Evolutionary conservation across 2,888 invertebrate genomes (phyloP), one percentile per base, ranked within the genome.

Genomic region (Antheraea yamamai): DNA sequence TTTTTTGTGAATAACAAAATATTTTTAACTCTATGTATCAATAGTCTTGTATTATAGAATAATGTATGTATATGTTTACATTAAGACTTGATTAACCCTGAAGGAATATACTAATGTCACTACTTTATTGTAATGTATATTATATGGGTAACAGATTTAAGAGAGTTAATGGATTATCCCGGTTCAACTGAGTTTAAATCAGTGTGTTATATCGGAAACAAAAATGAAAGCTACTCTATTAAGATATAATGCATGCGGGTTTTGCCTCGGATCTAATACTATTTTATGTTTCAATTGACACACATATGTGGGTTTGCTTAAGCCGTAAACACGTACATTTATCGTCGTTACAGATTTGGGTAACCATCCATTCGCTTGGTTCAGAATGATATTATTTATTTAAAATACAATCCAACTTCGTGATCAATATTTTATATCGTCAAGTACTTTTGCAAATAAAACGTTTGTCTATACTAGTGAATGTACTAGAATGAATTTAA

Each of bases 241-340:
- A 51, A 66, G 68, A 23, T 74, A 68, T 64, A 74, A 64, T 66
- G 30, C 74, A 74, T 74, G 74, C 52, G 47, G 51, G 66, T 74
- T 66, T 74, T 66, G 51, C 47, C 51, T 68, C 23, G 26, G 73
- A 64, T 39, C 23, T 51, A 26, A 66, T 16, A 51, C 74, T 74
- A 81, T 82, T 83, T 83, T 83, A 83, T 83, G 80, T 81, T 80
- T 80, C 82, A 80, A 82, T 82, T 82, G 80, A 83, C 81, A 82
- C 81, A 79, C 79, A 81, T 80, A 80, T 78, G 75, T 74, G 81
- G 77, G 80, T 79, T 80, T 83, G 80, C 81, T 80, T 72, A 78
- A 80, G 77, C 83, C 85, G 83, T 85, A 84, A 84, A 84, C 80
- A 75, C 76, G 78, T 30, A 66, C 64, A 66, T 66, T 66, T 66